Evolutionary conservation across 2,113 vertebrate species (phyloP).

Genomic region (Natator depressus): DNA sequence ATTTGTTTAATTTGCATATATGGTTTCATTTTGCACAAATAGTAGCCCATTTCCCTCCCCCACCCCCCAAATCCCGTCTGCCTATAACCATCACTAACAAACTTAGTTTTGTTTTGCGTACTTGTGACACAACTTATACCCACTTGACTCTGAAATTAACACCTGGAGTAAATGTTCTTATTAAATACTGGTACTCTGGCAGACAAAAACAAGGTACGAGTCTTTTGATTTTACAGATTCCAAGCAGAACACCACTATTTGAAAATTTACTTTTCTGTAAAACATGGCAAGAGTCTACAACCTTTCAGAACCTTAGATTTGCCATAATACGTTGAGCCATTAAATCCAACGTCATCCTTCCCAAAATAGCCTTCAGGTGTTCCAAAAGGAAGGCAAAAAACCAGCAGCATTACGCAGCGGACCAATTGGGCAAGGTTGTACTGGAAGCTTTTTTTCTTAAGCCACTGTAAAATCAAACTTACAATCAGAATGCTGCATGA

Average conservation of each 20-base stretch:
- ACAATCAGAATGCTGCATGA: neutral
- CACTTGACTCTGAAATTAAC: neutral
- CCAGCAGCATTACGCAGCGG: accelerated
- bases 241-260: neutral
- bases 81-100: accelerated
- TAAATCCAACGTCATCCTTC: accelerated
- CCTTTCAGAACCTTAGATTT: neutral
- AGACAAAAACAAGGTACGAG: accelerated
- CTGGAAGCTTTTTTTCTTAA: neutral
- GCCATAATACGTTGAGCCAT: neutral
- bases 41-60: accelerated
- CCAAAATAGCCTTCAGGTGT: neutral
- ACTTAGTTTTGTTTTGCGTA: accelerated
- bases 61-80: accelerated
- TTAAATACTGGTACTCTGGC: neutral
- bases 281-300: accelerated
- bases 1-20: accelerated
- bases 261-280: neutral
- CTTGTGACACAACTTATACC: neutral
- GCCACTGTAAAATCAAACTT: neutral
- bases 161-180: accelerated
- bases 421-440: neutral
- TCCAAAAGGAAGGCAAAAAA: neutral
- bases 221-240: neutral
- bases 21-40: neutral